A percentile compares a stretch with the other conserved stretches of the same genome.
These are phyloP conservation scores for Coregonus sp. DNA, from an alignment of 2,797 vertebrate genomes.

Conservation along the genomic window DNA sequence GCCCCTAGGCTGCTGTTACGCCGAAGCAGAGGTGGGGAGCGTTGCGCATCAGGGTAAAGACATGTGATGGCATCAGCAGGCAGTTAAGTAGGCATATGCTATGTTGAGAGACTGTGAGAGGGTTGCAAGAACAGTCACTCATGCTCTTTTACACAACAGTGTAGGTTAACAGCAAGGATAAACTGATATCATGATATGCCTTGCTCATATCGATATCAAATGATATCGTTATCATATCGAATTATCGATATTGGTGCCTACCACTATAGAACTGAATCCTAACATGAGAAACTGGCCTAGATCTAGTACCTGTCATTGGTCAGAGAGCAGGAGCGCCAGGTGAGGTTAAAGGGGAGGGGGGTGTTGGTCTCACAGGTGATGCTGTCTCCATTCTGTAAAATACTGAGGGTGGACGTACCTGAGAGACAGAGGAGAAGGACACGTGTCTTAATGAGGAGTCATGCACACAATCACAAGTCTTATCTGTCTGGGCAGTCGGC, in stretches of 20 bases:
- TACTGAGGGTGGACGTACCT: conserved; percentile 52
- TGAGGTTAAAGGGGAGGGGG: conserved; percentile 51
- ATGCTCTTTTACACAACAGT: too few relatives aligned
- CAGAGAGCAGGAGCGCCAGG: conserved; percentile 59
- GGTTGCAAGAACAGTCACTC: too few relatives aligned
- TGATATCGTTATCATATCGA: too few relatives aligned
- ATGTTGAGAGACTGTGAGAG: background rate
- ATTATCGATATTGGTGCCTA: background rate
- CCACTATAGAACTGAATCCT: conserved; percentile 19
- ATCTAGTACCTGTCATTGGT: conserved; percentile 52
- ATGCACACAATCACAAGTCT: background rate
- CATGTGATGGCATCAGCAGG: too few relatives aligned
- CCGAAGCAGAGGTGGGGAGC: too few relatives aligned
- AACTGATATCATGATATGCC: too few relatives aligned
- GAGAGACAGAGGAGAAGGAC: conserved; percentile 5
- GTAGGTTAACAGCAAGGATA: too few relatives aligned
- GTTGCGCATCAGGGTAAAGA: too few relatives aligned
- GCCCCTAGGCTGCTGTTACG: too few relatives aligned
- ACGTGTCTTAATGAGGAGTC: background rate
- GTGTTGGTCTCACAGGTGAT: conserved; percentile 44
- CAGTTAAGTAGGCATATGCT: too few relatives aligned
- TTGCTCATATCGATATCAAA: too few relatives aligned
- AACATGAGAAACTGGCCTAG: background rate
- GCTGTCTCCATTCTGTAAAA: background rate
- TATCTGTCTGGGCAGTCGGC: background rate